phyloP scores from a whole-genome alignment of 2,888 invertebrate species.

The Vanessa cardui region DNA sequence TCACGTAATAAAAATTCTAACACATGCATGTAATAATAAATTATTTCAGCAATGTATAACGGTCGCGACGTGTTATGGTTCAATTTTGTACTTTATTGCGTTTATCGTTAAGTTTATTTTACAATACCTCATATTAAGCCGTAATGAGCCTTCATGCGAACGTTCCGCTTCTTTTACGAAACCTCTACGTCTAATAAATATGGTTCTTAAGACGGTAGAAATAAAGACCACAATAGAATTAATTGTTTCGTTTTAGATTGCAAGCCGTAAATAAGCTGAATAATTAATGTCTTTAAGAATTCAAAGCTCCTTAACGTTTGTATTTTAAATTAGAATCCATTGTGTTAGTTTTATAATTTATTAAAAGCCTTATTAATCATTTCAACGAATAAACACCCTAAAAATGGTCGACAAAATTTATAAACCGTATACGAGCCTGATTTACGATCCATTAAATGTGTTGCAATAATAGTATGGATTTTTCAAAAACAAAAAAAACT shows the following conservation, averaged over 20 bases:
- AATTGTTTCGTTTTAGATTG: constrained; percentile 7
- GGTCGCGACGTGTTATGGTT: constrained; percentile 52
- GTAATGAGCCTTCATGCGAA: constrained; percentile 50
- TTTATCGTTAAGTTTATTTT: constrained; percentile 50
- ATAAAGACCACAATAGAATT: constrained; percentile 5
- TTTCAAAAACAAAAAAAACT: no score
- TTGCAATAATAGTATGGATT: no score
- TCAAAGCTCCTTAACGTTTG: constrained; percentile 34
- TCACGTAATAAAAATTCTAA: constrained; percentile 42
- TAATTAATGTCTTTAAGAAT: constrained; percentile 34
- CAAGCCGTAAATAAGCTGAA: constrained; percentile 19
- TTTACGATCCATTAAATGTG: no score
- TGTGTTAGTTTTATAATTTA: constrained; percentile 15
- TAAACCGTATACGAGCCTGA: no score
- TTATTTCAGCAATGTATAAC: constrained; percentile 47
- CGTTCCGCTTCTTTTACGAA: constrained; percentile 41
- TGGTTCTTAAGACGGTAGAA: constrained; percentile 18
- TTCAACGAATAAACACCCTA: background rate
- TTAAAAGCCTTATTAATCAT: constrained; percentile 6
- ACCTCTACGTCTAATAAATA: constrained; percentile 42
- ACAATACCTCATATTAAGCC: constrained; percentile 50
- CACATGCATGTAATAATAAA: constrained; percentile 48
- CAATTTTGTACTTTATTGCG: constrained; percentile 64
- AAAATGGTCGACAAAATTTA: background rate
- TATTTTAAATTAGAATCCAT: constrained; percentile 32